Evolutionary conservation across 2,888 invertebrate species (phyloP), one percentile per base, ranked within the genome.

Genomic region (Philhelius pedissequus): DNA sequence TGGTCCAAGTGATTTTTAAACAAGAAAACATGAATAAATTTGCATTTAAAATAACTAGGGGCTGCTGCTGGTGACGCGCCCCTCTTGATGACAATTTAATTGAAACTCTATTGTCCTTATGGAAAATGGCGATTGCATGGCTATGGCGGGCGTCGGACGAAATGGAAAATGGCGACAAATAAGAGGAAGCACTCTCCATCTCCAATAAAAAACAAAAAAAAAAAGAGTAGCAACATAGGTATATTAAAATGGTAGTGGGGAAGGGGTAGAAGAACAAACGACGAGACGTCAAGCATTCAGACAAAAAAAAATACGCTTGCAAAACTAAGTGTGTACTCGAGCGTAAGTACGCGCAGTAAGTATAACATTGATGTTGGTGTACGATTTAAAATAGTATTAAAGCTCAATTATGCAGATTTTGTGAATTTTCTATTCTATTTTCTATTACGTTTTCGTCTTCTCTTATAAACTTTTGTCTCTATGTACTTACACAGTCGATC

Each of bases 1-100:
- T 78, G 78, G 74, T 40, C 69, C 74, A 79, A 83, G 70, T 83
- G 83, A 79, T 83, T 83, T 83, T 83, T 83, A 79, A 79, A 79
- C 83, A 83, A 75, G 83, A 83, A 83, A 83, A 83, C 79, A 83
- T 83, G 83, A 83, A 83, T 83, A 83, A 83, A 83, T 83, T 79
- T 83, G 74, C 83, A 83, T 83, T 66, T 64, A 40, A 79, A 83
- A 69, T 40, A 70, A 69, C 27, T 13, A 58, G 62, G 69, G 73
- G 43, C 48, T 32, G 76, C 70, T 81, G 76, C 64, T 81, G 64
- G 43, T 64, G 80, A 80, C 73, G 35, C 58, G 54, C 66, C 75
- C 80, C 71, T 20, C 74, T 79, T 84, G 80, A 84, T 66, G 84
- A 80, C 80, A 76, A 80, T 84, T 84, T 87, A 86, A 87, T 87